Percentiles rank a stretch among this genome's conserved stretches.
Conservation (phyloP, 2,797 vertebrate species). For the Anolis apletophallus region DNA sequence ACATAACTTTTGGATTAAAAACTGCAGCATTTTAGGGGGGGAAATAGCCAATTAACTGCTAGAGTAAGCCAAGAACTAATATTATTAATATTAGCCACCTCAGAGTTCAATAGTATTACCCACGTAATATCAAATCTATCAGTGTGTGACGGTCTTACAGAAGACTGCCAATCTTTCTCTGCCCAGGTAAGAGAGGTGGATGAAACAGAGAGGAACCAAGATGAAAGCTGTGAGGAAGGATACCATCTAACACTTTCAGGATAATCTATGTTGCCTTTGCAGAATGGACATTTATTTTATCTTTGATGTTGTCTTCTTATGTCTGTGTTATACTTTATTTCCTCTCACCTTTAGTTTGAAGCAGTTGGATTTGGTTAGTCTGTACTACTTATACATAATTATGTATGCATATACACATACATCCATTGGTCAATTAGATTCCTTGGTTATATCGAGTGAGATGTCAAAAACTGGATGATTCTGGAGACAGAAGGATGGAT, state of each 20-base stretch:
- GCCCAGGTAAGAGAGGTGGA: not conserved
- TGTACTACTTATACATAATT: not conserved
- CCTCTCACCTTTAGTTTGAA: not conserved
- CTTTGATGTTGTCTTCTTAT: too few species aligned
- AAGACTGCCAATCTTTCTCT: not conserved
- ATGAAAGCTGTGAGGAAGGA: too few species aligned
- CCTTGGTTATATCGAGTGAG: not conserved
- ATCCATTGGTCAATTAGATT: not conserved
- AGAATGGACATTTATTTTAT: too few species aligned
- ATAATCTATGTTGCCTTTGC: too few species aligned
- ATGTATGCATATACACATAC: not conserved
- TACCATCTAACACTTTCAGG: too few species aligned
- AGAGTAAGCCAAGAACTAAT: not conserved
- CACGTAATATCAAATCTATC: not conserved
- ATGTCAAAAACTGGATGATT: not conserved
- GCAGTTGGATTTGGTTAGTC: not conserved
- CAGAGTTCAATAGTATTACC: not conserved
- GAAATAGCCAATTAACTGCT: not conserved
- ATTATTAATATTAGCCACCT: not conserved
- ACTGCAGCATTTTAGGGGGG: not conserved
- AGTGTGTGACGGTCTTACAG: not conserved
- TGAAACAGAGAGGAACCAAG: not conserved
- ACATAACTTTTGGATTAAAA: not conserved
- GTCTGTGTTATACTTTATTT: too few species aligned
- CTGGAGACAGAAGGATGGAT: not conserved